Evolutionary conservation across 2,797 vertebrate genomes (phyloP), one percentile per base, ranked within the genome.

Genomic region (Phalloptychus januarius): DNA sequence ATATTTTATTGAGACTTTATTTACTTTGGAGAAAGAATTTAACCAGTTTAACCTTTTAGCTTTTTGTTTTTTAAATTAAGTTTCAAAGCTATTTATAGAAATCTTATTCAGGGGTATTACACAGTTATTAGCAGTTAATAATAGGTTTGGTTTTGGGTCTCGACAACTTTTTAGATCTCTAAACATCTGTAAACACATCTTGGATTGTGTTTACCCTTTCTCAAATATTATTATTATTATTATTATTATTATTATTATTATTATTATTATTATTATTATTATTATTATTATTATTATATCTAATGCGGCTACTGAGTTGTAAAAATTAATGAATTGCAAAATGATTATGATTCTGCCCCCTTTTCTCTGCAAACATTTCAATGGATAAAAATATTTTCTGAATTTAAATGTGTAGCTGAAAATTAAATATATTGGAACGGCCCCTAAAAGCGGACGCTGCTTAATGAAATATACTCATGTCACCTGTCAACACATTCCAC

Each of bases 11-110:
- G 72, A n/a, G 11, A 83, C 31, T 91, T 90, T 75, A 84, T 71
- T 83, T 38, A 58, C 77, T 79, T 85, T 90, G 85, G 94, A 88
- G 90, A 78, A 88, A 80, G 76, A 86, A 86, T 81, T 83, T 50
- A 88, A 89, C 92, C 76, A 85, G 79, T 69, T 89, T 86, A 88
- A 91, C 79, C 85, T 91, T 88, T 87, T 89, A 84, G 7, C 79
- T 94, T 95, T 94, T 93, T 92, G 93, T 94, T 93, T 93, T 92
- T 87, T 87, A 93, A 91, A 92, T 93, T 92, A 95, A 88, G 93
- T 90, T 94, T 95, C 94, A 95, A 95, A 94, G 90, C 92, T 90
- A 92, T 88, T 91, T 23, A 76, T 88, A 93, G 93, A 95, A 50
- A 95, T 94, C 92, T 95, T 91, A 79, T 93, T 94, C 91, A 84